Conservation (phyloP, 1,140 invertebrate genomes). For the Bathynomus jamesi region DNA sequence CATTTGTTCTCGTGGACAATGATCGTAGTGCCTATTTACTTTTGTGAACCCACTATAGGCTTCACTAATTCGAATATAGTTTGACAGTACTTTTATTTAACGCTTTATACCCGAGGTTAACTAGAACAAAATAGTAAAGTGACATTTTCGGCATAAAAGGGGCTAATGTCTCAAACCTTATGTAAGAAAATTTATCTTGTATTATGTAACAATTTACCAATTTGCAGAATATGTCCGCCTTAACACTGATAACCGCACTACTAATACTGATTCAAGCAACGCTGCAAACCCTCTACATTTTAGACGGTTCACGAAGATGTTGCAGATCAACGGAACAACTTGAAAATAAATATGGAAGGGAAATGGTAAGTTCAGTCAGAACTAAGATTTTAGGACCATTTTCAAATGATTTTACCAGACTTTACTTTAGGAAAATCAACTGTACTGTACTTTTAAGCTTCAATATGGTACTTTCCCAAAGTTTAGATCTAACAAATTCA, state of each 20-base stretch:
- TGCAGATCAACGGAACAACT: constrained; percentile 35
- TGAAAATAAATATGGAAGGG: constrained; percentile 64
- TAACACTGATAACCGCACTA: not conserved
- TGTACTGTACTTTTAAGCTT: too few relatives aligned
- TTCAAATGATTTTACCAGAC: too few relatives aligned
- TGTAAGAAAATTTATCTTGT: not conserved
- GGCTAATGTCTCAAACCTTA: not conserved
- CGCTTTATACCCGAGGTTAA: too few relatives aligned
- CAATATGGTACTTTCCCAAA: too few relatives aligned
- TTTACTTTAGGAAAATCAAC: too few relatives aligned
- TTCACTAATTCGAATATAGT: not conserved
- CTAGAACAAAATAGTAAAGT: too few relatives aligned
- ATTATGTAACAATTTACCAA: not conserved
- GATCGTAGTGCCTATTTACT: too few relatives aligned
- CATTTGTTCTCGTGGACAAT: too few relatives aligned
- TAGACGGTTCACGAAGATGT: constrained; percentile 54
- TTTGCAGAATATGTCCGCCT: not conserved
- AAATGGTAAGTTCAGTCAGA: constrained; percentile 57
- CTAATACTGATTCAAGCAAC: constrained; percentile 42
- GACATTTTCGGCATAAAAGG: not conserved
- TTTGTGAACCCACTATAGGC: not conserved
- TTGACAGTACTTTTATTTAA: not conserved
- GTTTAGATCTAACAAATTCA: too few relatives aligned
- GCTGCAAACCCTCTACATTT: constrained; percentile 86
- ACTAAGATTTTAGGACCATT: too few relatives aligned